Percentiles rank a stretch among this genome's conserved stretches.
Conservation (phyloP, 2,797 vertebrate species). For the Sebastes umbrosus region DNA sequence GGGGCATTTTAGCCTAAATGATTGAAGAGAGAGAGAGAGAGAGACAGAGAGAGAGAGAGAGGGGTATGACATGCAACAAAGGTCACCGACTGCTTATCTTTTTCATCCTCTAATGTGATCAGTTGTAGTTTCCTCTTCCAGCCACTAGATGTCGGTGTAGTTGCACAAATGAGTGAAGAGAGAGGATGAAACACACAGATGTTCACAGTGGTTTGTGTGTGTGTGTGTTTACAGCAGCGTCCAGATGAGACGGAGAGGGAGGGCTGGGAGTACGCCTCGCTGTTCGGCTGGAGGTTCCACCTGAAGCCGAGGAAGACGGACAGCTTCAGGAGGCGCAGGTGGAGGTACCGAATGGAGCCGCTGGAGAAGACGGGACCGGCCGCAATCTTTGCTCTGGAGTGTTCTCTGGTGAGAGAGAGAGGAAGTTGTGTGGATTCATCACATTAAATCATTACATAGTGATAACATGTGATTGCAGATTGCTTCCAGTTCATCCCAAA, state of each 20-base stretch:
- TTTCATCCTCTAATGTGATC: neutral
- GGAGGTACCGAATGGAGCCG: constrained; percentile 95
- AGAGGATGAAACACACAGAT: neutral
- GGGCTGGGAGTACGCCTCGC: constrained; percentile 97
- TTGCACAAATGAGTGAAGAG: constrained; percentile 11
- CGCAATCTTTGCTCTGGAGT: constrained; percentile 94
- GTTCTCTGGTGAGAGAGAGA: constrained; percentile 86
- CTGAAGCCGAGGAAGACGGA: constrained; percentile 90
- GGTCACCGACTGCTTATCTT: no score
- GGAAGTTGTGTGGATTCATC: neutral
- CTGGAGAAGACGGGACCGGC: constrained; percentile 91
- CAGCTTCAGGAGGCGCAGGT: constrained; percentile 90
- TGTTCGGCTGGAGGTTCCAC: constrained; percentile 97
- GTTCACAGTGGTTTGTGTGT: neutral
- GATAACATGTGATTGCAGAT: neutral
- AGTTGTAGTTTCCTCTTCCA: neutral
- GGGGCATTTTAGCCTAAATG: no score
- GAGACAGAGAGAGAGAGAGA: no score
- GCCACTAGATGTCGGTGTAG: constrained; percentile 45
- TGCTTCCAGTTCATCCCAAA: neutral
- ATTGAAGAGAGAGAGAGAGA: no score
- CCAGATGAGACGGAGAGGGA: constrained; percentile 89
- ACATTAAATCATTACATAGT: neutral
- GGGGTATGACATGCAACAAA: no score
- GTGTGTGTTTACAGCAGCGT: constrained; percentile 77